Percentiles rank a stretch among this genome's conserved stretches.
phyloP scores from a whole-genome alignment of 1,140 invertebrate genomes.

The Papilio polyxenes region DNA sequence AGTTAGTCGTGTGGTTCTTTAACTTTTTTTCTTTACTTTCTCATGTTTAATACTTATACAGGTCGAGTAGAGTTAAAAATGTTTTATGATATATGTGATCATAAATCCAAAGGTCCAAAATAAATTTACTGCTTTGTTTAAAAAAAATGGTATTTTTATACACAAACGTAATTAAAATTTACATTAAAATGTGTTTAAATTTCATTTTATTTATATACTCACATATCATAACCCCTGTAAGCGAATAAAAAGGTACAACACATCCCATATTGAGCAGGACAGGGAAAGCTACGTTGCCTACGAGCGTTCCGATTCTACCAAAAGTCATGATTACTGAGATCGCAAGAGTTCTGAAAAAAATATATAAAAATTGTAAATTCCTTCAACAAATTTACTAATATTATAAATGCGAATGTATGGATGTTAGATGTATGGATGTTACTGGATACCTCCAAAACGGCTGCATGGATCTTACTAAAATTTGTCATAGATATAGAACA shows the following conservation, averaged over 20 bases:
- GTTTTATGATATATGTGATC: background rate
- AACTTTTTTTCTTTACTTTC: too few species aligned
- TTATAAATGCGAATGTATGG: too few species aligned
- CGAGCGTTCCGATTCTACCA: constrained; percentile 52
- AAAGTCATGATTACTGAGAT: constrained; percentile 54
- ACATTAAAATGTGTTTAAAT: too few species aligned
- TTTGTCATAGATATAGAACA: too few species aligned
- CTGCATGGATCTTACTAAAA: too few species aligned
- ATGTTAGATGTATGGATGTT: too few species aligned
- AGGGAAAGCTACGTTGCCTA: constrained; percentile 57
- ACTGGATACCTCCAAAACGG: too few species aligned
- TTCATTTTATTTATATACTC: constrained; percentile 35
- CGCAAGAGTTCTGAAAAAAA: constrained; percentile 53
- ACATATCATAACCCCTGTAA: constrained; percentile 54
- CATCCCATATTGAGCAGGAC: constrained; percentile 57
- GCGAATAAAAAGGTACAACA: constrained; percentile 54
- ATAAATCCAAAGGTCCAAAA: constrained; percentile 38
- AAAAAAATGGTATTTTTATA: background rate
- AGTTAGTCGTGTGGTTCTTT: too few species aligned
- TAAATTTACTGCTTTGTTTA: background rate
- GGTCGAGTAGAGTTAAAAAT: too few species aligned
- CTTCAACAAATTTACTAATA: background rate
- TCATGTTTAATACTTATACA: too few species aligned
- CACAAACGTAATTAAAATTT: too few species aligned
- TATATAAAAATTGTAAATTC: background rate